A percentile compares a stretch with the other conserved stretches of the same genome.
Evolutionary conservation across 2,797 vertebrate species (phyloP).

Genomic region (Paguma larvata): DNA sequence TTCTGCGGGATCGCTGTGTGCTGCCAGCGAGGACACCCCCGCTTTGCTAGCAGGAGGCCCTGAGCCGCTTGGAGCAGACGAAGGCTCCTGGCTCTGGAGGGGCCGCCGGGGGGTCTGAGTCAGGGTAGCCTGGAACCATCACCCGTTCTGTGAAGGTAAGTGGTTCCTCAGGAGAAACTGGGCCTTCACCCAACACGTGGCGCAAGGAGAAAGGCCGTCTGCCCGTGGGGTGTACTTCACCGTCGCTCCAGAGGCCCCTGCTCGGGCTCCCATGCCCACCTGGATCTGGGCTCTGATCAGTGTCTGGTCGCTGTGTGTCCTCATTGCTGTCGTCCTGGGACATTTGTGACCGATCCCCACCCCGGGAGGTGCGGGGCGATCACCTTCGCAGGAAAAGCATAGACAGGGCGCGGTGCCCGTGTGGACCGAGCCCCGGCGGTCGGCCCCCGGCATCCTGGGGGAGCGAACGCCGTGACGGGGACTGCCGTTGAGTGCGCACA

Average conservation of each 20-base stretch:
- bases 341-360: rapidly evolving
- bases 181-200: not conserved
- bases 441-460: not conserved
- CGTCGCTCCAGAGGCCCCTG: not conserved
- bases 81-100: not conserved
- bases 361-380: rapidly evolving
- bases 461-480: rapidly evolving
- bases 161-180: not conserved
- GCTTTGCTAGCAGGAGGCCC: not conserved
- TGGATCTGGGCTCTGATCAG: not conserved
- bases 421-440: not conserved
- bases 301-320: not conserved
- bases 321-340: rapidly evolving
- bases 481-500: rapidly evolving
- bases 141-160: not conserved
- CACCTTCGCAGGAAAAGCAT: not conserved
- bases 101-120: not conserved
- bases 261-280: rapidly evolving
- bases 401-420: rapidly evolving
- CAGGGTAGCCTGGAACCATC: not conserved
- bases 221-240: too few species aligned
- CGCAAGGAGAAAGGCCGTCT: rapidly evolving
- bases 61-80: not conserved
- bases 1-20: not conserved
- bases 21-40: not conserved